These are phyloP conservation scores for Cyprinodon variegatus DNA, from an alignment of 2,113 vertebrate species.

Conservation along the genomic window DNA sequence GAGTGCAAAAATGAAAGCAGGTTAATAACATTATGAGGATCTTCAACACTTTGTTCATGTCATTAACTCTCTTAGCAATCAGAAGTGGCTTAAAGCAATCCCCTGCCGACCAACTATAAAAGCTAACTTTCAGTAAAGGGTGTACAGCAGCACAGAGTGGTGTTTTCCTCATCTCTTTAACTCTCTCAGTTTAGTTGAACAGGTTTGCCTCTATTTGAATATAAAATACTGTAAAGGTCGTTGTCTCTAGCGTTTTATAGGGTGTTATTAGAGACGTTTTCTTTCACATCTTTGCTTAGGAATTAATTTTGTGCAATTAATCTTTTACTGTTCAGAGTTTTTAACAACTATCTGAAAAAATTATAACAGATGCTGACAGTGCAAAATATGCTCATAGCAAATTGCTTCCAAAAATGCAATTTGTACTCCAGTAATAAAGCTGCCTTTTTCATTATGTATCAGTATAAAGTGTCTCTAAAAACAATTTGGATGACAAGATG, in stretches of 20 bases:
- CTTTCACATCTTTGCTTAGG: background rate
- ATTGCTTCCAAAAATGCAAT: too few species aligned
- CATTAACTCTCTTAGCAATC: conserved; percentile 60
- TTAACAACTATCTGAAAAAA: too few species aligned
- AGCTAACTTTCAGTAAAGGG: conserved; percentile 33
- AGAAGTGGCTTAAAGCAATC: conserved; percentile 61
- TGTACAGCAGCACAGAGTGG: conserved; percentile 1
- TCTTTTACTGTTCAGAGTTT: too few species aligned
- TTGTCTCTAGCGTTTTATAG: background rate
- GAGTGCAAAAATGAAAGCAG: conserved; percentile 50
- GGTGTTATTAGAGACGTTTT: background rate
- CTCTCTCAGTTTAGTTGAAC: conserved; percentile 8
- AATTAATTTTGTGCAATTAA: too few species aligned
- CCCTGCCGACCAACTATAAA: conserved; percentile 29
- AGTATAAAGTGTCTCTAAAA: too few species aligned
- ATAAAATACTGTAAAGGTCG: background rate
- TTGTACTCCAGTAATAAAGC: too few species aligned
- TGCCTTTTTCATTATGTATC: too few species aligned
- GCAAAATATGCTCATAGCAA: too few species aligned
- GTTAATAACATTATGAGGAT: conserved; percentile 66
- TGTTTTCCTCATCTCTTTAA: conserved; percentile 23
- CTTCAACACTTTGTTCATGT: conserved; percentile 64
- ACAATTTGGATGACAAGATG: too few species aligned
- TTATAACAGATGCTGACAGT: too few species aligned
- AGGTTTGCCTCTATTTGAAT: background rate